Conservation (phyloP, 2,888 invertebrate genomes). For the Epinotia brunnichana region DNA sequence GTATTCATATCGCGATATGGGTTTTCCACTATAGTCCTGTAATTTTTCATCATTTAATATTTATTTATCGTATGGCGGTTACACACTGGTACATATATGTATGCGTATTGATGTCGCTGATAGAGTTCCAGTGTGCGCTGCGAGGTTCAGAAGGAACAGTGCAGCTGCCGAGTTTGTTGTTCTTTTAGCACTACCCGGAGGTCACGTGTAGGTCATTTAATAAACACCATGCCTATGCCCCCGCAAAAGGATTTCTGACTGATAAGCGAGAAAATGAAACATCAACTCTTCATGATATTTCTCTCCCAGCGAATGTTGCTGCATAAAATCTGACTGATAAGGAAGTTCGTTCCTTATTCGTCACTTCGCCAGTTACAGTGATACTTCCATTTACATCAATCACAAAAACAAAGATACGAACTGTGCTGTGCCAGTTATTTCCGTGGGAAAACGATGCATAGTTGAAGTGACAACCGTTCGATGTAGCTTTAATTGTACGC, state of each 20-base stretch:
- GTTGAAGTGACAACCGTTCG: constrained; percentile 33
- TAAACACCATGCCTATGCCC: no score
- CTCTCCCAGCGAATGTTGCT: neutral
- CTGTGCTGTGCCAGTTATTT: constrained; percentile 20
- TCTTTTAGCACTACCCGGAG: no score
- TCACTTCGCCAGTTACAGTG: neutral
- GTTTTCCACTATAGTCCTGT: no score
- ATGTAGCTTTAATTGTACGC: constrained; percentile 18
- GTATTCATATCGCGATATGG: no score
- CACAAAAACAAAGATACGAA: constrained; percentile 22
- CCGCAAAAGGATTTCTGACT: neutral
- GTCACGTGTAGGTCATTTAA: no score
- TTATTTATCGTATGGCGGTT: no score
- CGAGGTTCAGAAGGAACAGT: no score
- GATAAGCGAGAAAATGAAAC: neutral
- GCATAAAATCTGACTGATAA: constrained; percentile 18
- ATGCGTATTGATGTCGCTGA: no score
- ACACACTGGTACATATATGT: no score
- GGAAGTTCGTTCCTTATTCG: constrained; percentile 20
- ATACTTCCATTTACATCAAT: constrained; percentile 36
- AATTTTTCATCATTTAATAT: no score
- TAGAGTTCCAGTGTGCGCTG: no score
- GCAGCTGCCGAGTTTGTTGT: no score
- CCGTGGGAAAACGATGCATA: constrained; percentile 37
- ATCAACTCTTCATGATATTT: neutral